Base-by-base conservation (phyloP, 2,113 vertebrate genomes). In the Psammodynastes pulverulentus region DNA sequence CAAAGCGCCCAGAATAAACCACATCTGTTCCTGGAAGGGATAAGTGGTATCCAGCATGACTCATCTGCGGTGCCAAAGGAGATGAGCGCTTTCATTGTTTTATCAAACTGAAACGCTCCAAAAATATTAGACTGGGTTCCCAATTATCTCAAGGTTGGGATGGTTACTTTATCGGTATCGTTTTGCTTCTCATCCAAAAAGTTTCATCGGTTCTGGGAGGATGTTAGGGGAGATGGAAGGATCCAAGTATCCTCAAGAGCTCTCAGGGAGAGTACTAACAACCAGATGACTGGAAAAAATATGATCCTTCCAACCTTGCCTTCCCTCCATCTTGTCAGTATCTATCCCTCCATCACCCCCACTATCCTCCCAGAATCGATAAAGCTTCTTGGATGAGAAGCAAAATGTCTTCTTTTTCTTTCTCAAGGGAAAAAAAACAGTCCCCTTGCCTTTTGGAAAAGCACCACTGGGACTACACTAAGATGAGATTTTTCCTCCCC, bases 1-100 rank as follows among this genome's bases (percentile, higher is more conserved):
- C 90, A 62, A 91, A 34, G 10, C 92, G n/a, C n/a, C n/a, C n/a
- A 72, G 95, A 96, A 94, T 92, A 95, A 91, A 85, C 34, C 92
- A 87, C 12, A 90, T 93, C 91, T 3, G 0, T 91, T 92, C 87
- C 84, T 56, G 29, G 1, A 88, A 43, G 52, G 89, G 92, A 94
- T 89, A 91, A 88, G 56, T 29, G 13, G 62, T 86, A 53, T 7
- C 90, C 92, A 93, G 0, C 3, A 72, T 79, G 90, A 1, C 3
- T 91, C 87, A 62, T 90, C 9, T 10, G 17, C 9, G 94, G 88
- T 94, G 91, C 89, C 93, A 94, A 94, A 87, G 46, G 29, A 92
- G 39, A 46, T 88, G 56, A 53, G 29, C 3, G 0, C 1, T 95
- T 96, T 93, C 89, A 23, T 34, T 2, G 67, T 91, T 84, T 29